Conservation (phyloP, 2,888 invertebrate genomes). For the Seira sanloemensis region DNA sequence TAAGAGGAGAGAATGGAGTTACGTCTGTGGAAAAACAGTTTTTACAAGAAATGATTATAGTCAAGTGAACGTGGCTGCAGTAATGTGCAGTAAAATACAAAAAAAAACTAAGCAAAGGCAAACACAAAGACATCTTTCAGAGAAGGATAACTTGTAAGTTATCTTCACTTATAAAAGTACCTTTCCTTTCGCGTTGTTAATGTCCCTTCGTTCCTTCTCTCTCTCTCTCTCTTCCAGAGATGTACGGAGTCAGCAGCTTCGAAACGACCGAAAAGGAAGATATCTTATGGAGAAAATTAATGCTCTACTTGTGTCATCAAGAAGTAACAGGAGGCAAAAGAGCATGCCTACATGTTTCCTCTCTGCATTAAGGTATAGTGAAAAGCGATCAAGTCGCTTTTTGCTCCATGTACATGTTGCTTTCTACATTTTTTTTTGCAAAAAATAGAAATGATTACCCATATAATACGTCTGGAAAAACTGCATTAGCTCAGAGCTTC, state of each 20-base stretch:
- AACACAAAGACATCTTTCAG: background rate
- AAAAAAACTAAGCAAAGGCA: background rate
- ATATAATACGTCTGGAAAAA: background rate
- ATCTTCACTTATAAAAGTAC: slow-evolving; percentile 21
- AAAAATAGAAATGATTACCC: background rate
- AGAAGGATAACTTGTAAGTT: slow-evolving; percentile 47
- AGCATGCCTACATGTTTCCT: background rate
- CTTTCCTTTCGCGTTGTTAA: slow-evolving; percentile 33
- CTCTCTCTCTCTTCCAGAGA: slow-evolving; percentile 24
- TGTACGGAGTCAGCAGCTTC: no score
- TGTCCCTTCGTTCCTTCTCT: no score
- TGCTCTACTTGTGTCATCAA: slow-evolving; percentile 53
- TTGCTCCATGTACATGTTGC: slow-evolving; percentile 38
- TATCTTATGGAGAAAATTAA: slow-evolving; percentile 47
- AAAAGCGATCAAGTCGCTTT: background rate
- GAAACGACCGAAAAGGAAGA: background rate
- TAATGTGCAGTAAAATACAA: background rate
- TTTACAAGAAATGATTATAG: slow-evolving; percentile 37
- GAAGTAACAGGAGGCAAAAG: slow-evolving; percentile 23
- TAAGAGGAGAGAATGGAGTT: background rate
- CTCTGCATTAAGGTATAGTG: background rate
- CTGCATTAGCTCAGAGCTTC: background rate
- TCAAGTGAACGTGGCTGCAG: slow-evolving; percentile 28
- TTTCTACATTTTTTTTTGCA: slow-evolving; percentile 13
- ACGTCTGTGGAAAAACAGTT: background rate